These are phyloP conservation scores for Elgaria multicarinata DNA, from an alignment of 2,113 vertebrate genomes.

Conservation along the genomic window DNA sequence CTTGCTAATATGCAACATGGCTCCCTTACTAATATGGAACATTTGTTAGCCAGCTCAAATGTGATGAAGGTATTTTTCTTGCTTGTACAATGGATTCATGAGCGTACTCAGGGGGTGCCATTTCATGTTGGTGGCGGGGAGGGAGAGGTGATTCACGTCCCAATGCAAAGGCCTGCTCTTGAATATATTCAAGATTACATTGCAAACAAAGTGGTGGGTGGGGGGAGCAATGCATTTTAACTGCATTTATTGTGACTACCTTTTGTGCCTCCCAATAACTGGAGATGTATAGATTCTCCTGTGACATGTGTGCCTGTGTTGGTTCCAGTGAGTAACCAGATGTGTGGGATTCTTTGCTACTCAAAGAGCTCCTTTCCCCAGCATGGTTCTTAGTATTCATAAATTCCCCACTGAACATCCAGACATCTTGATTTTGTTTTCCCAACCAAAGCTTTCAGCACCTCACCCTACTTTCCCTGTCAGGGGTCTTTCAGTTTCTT, in stretches of 20 bases:
- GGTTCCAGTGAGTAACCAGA: neutral
- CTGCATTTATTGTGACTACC: neutral
- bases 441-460: neutral
- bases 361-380: neutral
- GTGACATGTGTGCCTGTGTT: neutral
- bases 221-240: neutral
- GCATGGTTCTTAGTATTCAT: neutral
- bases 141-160: neutral
- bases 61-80: neutral
- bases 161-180: neutral
- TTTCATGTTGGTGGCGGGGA: neutral
- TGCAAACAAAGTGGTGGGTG: neutral
- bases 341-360: neutral
- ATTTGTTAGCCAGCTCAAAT: neutral
- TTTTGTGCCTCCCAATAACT: neutral
- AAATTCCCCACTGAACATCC: neutral
- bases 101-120: neutral
- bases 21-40: neutral
- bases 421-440: neutral
- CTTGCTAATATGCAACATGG: neutral
- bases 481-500: neutral
- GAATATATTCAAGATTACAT: neutral
- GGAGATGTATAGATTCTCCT: neutral
- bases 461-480: neutral
- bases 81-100: neutral